phyloP scores from a whole-genome alignment of 1,140 invertebrate species.

The Papilio aristodemus region DNA sequence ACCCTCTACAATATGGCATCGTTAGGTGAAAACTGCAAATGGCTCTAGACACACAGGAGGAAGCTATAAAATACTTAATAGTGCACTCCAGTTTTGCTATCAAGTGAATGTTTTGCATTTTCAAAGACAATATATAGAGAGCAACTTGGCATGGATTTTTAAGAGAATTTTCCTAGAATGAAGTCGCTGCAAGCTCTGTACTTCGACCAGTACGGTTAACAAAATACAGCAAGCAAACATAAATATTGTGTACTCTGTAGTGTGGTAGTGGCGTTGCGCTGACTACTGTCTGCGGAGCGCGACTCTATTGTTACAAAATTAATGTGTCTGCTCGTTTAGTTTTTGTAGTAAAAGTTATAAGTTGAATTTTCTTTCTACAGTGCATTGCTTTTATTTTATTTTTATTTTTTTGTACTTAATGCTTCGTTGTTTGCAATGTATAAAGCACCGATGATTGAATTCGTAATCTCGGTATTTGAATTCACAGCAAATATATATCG shows the following conservation, averaged over 20 bases:
- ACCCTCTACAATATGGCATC: slow-evolving; percentile 42
- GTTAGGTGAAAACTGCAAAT: slow-evolving; percentile 48
- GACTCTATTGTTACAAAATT: slow-evolving; percentile 49
- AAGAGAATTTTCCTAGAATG: not conserved
- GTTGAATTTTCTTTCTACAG: slow-evolving; percentile 12
- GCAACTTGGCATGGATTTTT: not conserved
- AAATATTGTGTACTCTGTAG: slow-evolving; percentile 36
- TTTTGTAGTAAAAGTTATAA: slow-evolving; percentile 26
- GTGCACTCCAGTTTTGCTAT: slow-evolving; percentile 28
- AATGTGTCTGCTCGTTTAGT: slow-evolving; percentile 47
- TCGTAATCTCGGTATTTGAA: no score
- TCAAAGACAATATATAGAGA: not conserved
- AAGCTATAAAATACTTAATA: slow-evolving; percentile 29
- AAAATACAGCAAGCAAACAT: slow-evolving; percentile 32
- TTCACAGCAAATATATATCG: no score
- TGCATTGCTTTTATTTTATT: not conserved
- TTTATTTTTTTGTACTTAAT: no score
- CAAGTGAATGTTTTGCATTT: slow-evolving; percentile 20
- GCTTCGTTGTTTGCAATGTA: not conserved
- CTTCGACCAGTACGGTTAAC: slow-evolving; percentile 9
- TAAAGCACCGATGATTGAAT: not conserved
- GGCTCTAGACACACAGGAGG: slow-evolving; percentile 33
- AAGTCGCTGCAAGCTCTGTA: not conserved
- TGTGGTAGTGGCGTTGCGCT: slow-evolving; percentile 9
- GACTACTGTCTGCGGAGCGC: slow-evolving; percentile 32